Percentiles rank a stretch among this genome's conserved stretches.
phyloP scores from a whole-genome alignment of 2,113 vertebrate species.

The Ursus arctos region DNA sequence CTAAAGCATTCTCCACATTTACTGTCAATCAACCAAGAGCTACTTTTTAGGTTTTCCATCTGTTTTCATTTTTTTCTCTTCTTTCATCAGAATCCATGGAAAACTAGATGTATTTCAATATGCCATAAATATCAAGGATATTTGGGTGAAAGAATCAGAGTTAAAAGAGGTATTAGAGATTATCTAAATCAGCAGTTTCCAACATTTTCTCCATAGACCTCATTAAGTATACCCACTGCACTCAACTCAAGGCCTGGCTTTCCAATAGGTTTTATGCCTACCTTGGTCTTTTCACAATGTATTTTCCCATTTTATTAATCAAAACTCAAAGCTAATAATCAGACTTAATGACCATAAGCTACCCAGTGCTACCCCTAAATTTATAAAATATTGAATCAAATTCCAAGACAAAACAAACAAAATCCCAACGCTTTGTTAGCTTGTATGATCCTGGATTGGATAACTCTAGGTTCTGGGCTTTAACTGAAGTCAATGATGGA shows the following conservation, averaged over 20 bases:
- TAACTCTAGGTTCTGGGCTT: background rate
- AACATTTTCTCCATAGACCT: background rate
- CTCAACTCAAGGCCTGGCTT: background rate
- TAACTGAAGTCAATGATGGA: background rate
- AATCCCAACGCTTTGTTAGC: background rate
- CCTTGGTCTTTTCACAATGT: background rate
- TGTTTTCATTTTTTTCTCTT: slow-evolving; percentile 54
- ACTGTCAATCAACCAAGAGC: slow-evolving; percentile 62
- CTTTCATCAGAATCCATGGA: slow-evolving; percentile 58
- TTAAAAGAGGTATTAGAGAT: slow-evolving; percentile 40
- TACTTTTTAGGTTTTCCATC: slow-evolving; percentile 70
- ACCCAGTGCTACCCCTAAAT: background rate
- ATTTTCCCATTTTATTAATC: background rate
- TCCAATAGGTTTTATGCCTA: background rate
- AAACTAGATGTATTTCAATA: slow-evolving; percentile 60
- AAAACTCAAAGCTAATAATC: background rate
- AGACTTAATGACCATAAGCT: background rate
- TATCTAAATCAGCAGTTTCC: slow-evolving; percentile 22
- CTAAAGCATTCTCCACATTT: slow-evolving; percentile 55
- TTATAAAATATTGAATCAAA: slow-evolving; percentile 1
- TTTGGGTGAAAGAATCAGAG: slow-evolving; percentile 32
- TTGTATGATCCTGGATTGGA: background rate
- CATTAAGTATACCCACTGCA: background rate
- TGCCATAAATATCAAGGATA: slow-evolving; percentile 34
- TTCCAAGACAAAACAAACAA: slow-evolving; percentile 19